Evolutionary conservation across 2,113 vertebrate species (phyloP), one percentile per base, ranked within the genome.

Genomic region (Ardeotis arabs): DNA sequence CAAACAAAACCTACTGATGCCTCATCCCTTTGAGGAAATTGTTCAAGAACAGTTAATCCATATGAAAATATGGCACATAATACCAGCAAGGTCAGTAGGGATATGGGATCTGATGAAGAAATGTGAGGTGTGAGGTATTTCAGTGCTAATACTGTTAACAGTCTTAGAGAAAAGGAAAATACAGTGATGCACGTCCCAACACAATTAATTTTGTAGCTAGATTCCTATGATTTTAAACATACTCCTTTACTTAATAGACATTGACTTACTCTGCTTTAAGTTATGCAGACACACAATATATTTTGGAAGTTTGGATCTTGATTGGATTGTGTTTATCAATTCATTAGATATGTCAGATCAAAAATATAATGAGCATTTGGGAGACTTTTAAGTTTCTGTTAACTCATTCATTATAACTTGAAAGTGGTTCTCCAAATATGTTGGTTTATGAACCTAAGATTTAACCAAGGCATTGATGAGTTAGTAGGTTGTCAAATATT

Each of bases 11-110:
- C 72, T 78, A 64, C 77, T 74, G 44, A 84, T 72, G 44, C 56
- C 64, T 75, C 49, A 93, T 74, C 84, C 69, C 29, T 86, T 68
- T 33, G 62, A 96, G 84, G 73, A 97, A 89, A 95, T 67, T 68
- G 72, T 70, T 90, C 88, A 93, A 74, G 92, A 95, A 91, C 79
- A 86, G 82, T 76, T 93, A 94, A 96, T 94, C 85, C 76, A 37
- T 41, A 89, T 19, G 52, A 94, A 95, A 96, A 90, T 88, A 84
- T 45, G 49, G 64, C 60, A 88, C 37, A 88, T 80, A 90, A 83
- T 67, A 66, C 63, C 45, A 83, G 35, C 52, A 86, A 94, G 68
- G 63, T 87, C 70, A 93, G 29, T 27, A 79, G 23, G 37, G 27
- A 59, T 78, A 72, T 10, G 35, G 20, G 74, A 91, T 85, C 75